Evolutionary conservation across 2,888 invertebrate species (phyloP).

Genomic region (Epistrophella euchroma): DNA sequence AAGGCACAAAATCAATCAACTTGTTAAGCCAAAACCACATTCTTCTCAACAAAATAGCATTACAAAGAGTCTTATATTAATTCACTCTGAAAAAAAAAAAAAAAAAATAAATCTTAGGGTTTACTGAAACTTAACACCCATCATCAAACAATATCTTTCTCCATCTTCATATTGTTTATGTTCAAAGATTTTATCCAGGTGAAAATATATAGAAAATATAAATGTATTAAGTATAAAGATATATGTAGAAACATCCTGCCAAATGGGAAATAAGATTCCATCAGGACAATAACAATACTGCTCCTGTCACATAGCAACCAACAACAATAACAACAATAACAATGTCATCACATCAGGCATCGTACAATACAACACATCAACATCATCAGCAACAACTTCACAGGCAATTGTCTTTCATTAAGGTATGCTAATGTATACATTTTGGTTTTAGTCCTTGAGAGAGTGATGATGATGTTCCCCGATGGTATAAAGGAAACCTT

Average conservation of each 20-base stretch:
- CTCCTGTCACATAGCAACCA: constrained; percentile 42
- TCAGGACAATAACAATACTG: constrained; percentile 62
- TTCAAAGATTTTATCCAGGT: constrained; percentile 63
- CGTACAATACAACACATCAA: constrained; percentile 42
- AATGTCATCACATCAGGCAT: constrained; percentile 44
- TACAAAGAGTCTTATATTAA: constrained; percentile 2
- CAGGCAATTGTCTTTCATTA: constrained; percentile 75
- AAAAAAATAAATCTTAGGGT: not conserved
- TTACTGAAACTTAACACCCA: constrained; percentile 35
- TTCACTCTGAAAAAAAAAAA: not conserved
- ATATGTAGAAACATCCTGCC: constrained; percentile 53
- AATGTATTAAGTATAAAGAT: no score
- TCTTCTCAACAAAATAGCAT: not conserved
- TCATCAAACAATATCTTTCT: constrained; percentile 34
- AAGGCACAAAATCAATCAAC: constrained; percentile 11
- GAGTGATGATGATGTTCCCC: constrained; percentile 34
- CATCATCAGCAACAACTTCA: constrained; percentile 52
- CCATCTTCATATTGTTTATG: constrained; percentile 17
- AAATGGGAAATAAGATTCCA: constrained; percentile 58
- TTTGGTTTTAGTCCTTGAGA: constrained; percentile 56
- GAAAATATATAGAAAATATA: not conserved
- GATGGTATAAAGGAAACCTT: constrained; percentile 29
- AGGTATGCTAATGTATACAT: constrained; percentile 45
- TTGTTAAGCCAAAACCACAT: not conserved
- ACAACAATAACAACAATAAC: constrained; percentile 29